Evolutionary conservation across 2,888 invertebrate species (phyloP).

Genomic region (Lochmaea crataegi): DNA sequence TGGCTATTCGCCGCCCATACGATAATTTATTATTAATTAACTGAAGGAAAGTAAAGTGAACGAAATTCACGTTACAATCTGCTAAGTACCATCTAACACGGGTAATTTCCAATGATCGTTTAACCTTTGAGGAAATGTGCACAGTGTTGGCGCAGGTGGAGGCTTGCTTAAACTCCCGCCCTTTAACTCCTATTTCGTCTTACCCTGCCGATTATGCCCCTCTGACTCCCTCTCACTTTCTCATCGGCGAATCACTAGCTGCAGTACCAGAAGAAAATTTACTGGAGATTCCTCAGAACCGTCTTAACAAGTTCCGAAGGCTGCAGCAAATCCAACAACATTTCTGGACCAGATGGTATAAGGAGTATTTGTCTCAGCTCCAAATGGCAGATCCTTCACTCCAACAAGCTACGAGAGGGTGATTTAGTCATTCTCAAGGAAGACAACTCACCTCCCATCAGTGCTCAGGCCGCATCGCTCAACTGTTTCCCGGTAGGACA

Average conservation of each 20-base stretch:
- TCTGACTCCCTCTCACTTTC: not conserved
- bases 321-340: no score
- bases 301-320: not conserved
- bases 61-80: no score
- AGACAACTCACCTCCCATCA: no score
- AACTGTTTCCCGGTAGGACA: no score
- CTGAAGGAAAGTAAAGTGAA: no score
- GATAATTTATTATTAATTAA: no score
- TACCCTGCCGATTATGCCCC: not conserved
- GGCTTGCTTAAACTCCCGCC: not conserved
- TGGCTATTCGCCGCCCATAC: no score
- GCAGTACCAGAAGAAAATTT: not conserved
- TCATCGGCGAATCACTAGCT: not conserved
- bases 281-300: not conserved
- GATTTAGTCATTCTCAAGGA: no score
- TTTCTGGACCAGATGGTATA: not conserved
- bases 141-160: not conserved
- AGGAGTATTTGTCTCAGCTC: not conserved
- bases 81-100: not conserved
- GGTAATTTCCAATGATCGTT: not conserved
- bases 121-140: not conserved
- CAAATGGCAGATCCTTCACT: not conserved
- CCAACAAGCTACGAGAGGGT: no score
- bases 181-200: not conserved
- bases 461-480: no score